These are phyloP conservation scores for Lasiurus cinereus DNA, from an alignment of 2,113 vertebrate genomes.

Conservation along the genomic window DNA sequence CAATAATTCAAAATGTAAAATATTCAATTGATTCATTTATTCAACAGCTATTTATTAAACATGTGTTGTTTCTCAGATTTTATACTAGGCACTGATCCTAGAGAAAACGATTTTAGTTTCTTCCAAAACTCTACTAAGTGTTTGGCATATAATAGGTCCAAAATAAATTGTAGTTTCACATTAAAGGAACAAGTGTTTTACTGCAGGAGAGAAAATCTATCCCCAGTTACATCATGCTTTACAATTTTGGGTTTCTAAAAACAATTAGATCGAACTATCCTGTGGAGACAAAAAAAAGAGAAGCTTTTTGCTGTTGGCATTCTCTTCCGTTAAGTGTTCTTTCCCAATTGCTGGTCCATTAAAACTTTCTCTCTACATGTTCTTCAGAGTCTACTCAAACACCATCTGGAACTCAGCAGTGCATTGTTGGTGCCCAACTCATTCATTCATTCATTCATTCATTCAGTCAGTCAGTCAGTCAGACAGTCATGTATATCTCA, in stretches of 20 bases:
- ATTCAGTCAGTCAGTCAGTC: neutral
- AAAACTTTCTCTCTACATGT: neutral
- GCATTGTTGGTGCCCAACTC: neutral
- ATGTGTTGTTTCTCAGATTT: neutral
- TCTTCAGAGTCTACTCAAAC: neutral
- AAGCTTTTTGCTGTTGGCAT: neutral
- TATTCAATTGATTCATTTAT: neutral
- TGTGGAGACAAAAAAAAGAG: neutral
- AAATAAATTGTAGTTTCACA: conserved; percentile 9
- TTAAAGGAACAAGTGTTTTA: conserved; percentile 25
- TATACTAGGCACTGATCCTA: neutral
- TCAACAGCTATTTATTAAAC: conserved; percentile 15
- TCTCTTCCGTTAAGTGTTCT: neutral
- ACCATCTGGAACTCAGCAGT: neutral
- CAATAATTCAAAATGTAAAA: neutral
- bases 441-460: too few species aligned
- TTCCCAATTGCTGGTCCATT: neutral
- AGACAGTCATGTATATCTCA: neutral
- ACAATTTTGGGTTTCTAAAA: conserved; percentile 11
- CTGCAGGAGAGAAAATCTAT: neutral
- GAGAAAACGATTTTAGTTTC: conserved; percentile 31
- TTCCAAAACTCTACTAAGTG: neutral
- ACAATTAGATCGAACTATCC: neutral
- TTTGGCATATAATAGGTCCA: neutral
- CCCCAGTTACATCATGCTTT: neutral